A percentile compares a stretch with the other conserved stretches of the same genome.
Conservation (phyloP, 2,113 vertebrate species). For the Delphinapterus leucas region DNA sequence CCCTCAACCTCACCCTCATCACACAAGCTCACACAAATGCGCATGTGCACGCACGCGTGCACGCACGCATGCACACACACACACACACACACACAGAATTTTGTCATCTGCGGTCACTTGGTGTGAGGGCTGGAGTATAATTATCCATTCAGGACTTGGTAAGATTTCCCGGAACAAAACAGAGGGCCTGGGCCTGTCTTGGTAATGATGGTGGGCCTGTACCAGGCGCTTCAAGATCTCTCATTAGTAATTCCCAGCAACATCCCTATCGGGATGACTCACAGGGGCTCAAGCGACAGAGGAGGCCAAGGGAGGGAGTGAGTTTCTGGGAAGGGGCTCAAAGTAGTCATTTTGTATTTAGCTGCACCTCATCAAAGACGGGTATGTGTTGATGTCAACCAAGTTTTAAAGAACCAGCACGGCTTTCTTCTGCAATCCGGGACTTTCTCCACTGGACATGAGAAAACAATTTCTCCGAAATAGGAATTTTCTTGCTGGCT, state of each 20-base stretch:
- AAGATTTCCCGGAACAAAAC: constrained; percentile 21
- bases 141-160: neutral
- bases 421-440: neutral
- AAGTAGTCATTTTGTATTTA: neutral
- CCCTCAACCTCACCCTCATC: neutral
- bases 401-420: neutral
- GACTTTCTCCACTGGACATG: neutral
- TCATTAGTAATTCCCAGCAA: constrained; percentile 30
- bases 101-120: neutral
- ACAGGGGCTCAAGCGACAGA: neutral
- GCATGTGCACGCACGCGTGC: fast-evolving
- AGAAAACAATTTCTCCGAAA: neutral
- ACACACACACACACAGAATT: neutral
- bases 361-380: neutral
- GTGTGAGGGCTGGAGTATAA: neutral
- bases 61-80: neutral
- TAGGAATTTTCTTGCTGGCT: no score
- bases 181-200: neutral
- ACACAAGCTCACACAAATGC: neutral
- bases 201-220: neutral
- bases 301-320: neutral
- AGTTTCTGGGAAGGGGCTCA: neutral
- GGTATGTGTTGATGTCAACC: no score
- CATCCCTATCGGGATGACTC: neutral
- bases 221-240: neutral